Conservation (phyloP, 2,113 vertebrate genomes). For the Capreolus pygargus region DNA sequence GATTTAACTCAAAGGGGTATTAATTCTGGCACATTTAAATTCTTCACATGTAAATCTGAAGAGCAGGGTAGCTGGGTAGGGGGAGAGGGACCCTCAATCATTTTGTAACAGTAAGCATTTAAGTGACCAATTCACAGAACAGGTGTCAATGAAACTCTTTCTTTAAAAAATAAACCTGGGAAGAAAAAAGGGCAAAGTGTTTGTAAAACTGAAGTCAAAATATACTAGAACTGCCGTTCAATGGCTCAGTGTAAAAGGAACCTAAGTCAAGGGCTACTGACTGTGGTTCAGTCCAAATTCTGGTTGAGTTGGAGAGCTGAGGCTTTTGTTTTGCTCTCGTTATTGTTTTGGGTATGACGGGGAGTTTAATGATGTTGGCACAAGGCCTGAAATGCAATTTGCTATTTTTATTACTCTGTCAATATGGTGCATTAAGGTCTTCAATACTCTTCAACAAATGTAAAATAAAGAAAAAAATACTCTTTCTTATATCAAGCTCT, state of each 20-base stretch:
- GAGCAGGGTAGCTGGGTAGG: background rate
- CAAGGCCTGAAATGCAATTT: constrained; percentile 82
- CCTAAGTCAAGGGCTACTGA: background rate
- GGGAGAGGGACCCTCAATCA: rapidly evolving
- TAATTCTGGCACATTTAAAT: constrained; percentile 46
- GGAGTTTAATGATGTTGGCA: constrained; percentile 84
- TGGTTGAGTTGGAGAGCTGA: constrained; percentile 23
- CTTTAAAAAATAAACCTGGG: background rate
- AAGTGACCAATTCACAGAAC: background rate
- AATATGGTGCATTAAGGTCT: constrained; percentile 84
- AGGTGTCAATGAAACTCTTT: background rate
- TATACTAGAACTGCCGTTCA: background rate
- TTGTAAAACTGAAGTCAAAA: background rate
- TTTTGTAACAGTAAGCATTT: constrained; percentile 23
- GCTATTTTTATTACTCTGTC: constrained; percentile 86
- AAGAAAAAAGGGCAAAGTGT: constrained; percentile 20
- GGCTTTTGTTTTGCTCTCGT: constrained; percentile 70
- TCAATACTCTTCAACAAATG: constrained; percentile 79
- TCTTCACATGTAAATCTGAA: constrained; percentile 31
- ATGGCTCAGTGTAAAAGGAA: background rate
- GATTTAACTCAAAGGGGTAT: constrained; percentile 34
- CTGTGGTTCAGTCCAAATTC: background rate
- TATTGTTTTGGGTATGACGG: constrained; percentile 74
- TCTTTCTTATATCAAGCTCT: constrained; percentile 73
- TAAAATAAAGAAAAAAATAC: constrained; percentile 51